These are phyloP conservation scores for Phyllostomus hastatus DNA, from an alignment of 2,113 vertebrate genomes.

Conservation along the genomic window DNA sequence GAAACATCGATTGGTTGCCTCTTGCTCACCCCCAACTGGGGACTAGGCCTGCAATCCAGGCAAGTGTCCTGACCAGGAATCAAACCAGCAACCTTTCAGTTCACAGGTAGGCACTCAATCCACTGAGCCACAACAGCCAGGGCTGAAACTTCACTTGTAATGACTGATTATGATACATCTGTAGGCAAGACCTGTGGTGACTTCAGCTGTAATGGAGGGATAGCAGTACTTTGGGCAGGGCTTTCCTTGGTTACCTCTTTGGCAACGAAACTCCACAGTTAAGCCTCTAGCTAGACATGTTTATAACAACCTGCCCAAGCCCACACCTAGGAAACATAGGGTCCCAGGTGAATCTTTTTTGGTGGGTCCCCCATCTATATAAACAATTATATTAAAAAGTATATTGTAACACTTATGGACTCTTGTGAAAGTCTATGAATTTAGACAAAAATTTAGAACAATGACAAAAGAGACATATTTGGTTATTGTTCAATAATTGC, in stretches of 20 bases:
- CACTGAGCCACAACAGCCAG: too few relatives aligned
- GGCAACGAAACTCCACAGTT: not conserved
- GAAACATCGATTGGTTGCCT: too few relatives aligned
- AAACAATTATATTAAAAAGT: constrained; percentile 9
- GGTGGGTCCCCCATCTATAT: not conserved
- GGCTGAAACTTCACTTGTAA: not conserved
- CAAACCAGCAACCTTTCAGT: too few relatives aligned
- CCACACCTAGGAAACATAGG: not conserved
- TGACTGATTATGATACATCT: not conserved
- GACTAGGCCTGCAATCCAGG: too few relatives aligned
- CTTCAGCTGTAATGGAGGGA: not conserved
- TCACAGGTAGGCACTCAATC: too few relatives aligned
- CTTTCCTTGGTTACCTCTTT: not conserved
- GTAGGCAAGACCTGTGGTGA: not conserved
- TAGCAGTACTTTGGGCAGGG: not conserved
- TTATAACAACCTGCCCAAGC: not conserved
- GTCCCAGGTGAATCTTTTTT: not conserved
- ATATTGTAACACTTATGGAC: not conserved
- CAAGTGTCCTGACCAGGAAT: too few relatives aligned
- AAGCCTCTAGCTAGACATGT: not conserved
- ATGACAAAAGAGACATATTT: not conserved
- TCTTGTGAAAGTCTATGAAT: not conserved
- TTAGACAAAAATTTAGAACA: not conserved
- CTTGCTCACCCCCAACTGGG: too few relatives aligned
- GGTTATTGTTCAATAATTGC: not conserved